Evolutionary conservation across 2,113 vertebrate genomes (phyloP).

Genomic region (Xyrauchen texanus): DNA sequence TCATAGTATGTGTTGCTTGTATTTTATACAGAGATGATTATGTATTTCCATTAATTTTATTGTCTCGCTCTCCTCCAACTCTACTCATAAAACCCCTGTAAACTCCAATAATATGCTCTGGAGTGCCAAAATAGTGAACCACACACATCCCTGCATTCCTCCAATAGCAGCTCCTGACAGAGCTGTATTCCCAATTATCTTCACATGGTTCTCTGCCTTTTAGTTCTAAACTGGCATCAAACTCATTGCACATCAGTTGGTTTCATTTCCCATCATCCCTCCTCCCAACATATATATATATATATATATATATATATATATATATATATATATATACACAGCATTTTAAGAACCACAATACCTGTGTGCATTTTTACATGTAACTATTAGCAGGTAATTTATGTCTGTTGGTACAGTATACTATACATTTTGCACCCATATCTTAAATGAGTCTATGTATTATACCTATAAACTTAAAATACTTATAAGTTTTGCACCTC

Average conservation of each 20-base stretch:
- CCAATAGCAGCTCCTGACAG: not conserved
- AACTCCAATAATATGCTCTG: not conserved
- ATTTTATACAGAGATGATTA: not conserved
- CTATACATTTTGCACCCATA: too few relatives aligned
- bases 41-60: constrained; percentile 2
- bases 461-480: too few relatives aligned
- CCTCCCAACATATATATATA: not conserved
- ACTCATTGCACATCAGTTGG: not conserved
- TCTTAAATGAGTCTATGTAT: too few relatives aligned
- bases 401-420: too few relatives aligned
- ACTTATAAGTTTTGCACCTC: too few relatives aligned
- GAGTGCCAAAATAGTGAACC: not conserved
- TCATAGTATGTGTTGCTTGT: not conserved
- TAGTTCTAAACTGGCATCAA: not conserved
- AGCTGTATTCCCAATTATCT: not conserved
- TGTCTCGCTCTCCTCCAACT: not conserved
- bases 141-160: not conserved
- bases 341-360: too few relatives aligned
- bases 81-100: not conserved
- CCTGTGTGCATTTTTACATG: too few relatives aligned
- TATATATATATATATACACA: too few relatives aligned
- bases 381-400: too few relatives aligned
- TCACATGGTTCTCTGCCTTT: not conserved
- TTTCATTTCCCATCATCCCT: constrained; percentile 5
- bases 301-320: not conserved